Percentiles rank a stretch among this genome's conserved stretches.
Conservation (phyloP, 2,797 vertebrate species). For the Micromesistius poutassou region DNA sequence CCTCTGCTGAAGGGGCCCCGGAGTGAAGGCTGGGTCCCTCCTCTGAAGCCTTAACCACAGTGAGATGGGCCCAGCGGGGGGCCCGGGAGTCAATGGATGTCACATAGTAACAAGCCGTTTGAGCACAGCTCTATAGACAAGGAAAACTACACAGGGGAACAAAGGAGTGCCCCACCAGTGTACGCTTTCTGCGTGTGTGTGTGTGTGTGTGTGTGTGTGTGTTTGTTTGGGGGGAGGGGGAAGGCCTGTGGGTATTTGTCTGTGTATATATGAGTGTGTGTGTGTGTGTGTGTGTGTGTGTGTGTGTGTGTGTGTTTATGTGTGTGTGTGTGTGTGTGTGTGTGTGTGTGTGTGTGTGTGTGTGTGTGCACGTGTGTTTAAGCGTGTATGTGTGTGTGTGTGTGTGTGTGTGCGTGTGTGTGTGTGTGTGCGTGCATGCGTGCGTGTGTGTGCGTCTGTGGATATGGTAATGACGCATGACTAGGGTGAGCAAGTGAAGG, state of each 20-base stretch:
- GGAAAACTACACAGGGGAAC: constrained; percentile 64
- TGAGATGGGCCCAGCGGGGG: constrained; percentile 55
- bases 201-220: constrained; percentile 25
- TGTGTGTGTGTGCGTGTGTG: constrained; percentile 25
- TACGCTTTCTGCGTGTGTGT: constrained; percentile 1
- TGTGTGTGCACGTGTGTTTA: constrained; percentile 13
- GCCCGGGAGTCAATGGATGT: constrained; percentile 69
- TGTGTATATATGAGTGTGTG: constrained; percentile 22
- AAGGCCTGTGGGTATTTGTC: background rate
- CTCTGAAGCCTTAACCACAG: constrained; percentile 40
- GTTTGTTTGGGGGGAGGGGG: constrained; percentile 14
- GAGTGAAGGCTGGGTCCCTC: constrained; percentile 38
- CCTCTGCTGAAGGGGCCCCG: constrained; percentile 16
- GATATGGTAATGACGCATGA: constrained; percentile 52
- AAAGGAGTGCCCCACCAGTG: constrained; percentile 55
- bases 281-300: constrained; percentile 25
- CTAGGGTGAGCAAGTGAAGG: constrained; percentile 47
- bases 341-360: constrained; percentile 12
- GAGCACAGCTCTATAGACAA: constrained; percentile 56
- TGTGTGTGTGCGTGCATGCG: constrained; percentile 13
- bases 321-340: constrained; percentile 26
- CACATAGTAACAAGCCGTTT: constrained; percentile 75
- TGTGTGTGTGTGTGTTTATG: constrained; percentile 21
- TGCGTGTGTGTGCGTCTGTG: constrained; percentile 17
- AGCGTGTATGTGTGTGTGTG: constrained; percentile 23